Conservation (phyloP, 2,888 invertebrate genomes). For the Coelopa pilipes region DNA sequence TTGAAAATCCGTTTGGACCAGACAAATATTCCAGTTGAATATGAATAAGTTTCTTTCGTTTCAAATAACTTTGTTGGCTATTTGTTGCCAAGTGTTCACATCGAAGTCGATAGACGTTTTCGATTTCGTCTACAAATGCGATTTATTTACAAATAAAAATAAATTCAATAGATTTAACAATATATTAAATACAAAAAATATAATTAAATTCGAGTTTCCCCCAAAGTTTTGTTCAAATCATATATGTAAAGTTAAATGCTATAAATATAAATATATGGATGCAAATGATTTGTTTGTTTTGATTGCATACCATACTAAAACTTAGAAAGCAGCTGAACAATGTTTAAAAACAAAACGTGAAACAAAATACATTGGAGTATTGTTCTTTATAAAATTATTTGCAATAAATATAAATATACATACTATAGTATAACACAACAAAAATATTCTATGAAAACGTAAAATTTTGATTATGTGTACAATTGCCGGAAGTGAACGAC, state of each 20-base stretch:
- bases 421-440: background rate
- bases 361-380: slow-evolving; percentile 15
- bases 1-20: too few species aligned
- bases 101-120: too few species aligned
- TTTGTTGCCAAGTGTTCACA: too few species aligned
- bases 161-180: too few species aligned
- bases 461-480: slow-evolving; percentile 30
- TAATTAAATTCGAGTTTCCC: too few species aligned
- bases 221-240: too few species aligned
- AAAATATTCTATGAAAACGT: slow-evolving; percentile 2
- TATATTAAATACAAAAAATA: too few species aligned
- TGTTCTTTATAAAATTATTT: background rate
- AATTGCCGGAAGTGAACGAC: slow-evolving; percentile 1
- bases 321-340: slow-evolving; percentile 20
- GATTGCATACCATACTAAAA: background rate
- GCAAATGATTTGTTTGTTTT: background rate
- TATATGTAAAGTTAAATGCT: background rate
- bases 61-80: too few species aligned
- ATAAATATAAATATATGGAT: background rate
- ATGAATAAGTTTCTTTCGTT: too few species aligned
- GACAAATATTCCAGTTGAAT: too few species aligned
- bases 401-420: background rate
- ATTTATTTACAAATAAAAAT: too few species aligned
- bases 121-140: too few species aligned
- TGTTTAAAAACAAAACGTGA: background rate